phyloP scores from a whole-genome alignment of 2,888 invertebrate species.

The Ophioninae sp. region DNA sequence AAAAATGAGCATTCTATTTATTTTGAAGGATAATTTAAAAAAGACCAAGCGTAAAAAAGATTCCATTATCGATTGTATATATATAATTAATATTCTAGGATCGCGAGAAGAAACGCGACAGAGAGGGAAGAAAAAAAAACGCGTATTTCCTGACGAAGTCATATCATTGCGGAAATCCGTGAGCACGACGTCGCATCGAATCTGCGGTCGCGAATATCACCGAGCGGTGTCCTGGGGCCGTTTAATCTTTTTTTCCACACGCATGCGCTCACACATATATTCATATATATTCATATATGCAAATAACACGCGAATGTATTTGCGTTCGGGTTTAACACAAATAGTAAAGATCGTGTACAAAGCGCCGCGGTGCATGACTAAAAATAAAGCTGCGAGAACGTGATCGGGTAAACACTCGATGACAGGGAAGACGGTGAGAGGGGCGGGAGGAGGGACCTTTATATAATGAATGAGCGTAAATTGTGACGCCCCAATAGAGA shows the following conservation, averaged over 20 bases:
- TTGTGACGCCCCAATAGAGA: conserved; percentile 58
- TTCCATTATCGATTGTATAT: too few species aligned
- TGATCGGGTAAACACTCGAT: conserved; percentile 71
- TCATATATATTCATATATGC: conserved; percentile 8
- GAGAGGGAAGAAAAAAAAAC: not conserved
- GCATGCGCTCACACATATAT: not conserved
- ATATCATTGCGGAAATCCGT: conserved; percentile 45
- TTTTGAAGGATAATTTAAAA: too few species aligned
- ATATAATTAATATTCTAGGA: not conserved
- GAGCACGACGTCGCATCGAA: conserved; percentile 17
- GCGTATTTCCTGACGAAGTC: conserved; percentile 34
- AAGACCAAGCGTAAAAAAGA: too few species aligned
- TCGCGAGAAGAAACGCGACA: not conserved
- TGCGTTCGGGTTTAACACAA: conserved; percentile 50
- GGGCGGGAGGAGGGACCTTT: conserved; percentile 68
- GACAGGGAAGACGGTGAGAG: not conserved
- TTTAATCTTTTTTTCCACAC: conserved; percentile 4
- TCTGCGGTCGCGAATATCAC: conserved; percentile 9
- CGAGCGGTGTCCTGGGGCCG: not conserved
- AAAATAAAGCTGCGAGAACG: conserved; percentile 71
- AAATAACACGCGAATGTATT: conserved; percentile 8
- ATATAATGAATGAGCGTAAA: conserved; percentile 78
- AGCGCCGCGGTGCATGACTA: conserved; percentile 68
- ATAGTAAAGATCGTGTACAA: conserved; percentile 63
- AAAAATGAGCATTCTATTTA: too few species aligned